phyloP scores from a whole-genome alignment of 92 coral and sea anemone genomes.

The Siderastrea siderea region DNA sequence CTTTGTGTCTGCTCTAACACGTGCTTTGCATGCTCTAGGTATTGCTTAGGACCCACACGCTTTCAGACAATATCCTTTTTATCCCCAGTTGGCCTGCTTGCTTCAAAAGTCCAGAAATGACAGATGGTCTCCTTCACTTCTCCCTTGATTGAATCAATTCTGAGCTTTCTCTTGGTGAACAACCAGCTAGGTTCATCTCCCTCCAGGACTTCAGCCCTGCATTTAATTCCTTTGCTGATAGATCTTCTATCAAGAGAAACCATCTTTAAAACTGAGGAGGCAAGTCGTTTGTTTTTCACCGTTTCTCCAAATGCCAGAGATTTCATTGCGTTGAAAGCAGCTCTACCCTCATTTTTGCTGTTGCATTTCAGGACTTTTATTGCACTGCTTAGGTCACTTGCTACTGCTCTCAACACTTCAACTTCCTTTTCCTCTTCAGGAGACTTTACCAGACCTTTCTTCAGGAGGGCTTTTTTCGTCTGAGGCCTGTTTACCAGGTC shows the following conservation, averaged over 20 bases:
- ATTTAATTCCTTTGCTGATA: conserved; percentile 34
- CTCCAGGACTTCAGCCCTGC: conserved; percentile 46
- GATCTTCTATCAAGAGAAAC: conserved; percentile 46
- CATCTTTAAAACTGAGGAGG: conserved; percentile 53
- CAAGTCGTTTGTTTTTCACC: conserved; percentile 44
- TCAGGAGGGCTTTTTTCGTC: conserved; percentile 43
- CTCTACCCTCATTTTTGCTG: conserved; percentile 20
- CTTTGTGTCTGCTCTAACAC: conserved; percentile 42
- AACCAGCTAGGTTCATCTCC: conserved; percentile 68
- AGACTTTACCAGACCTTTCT: conserved; percentile 49
- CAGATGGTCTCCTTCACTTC: conserved; percentile 36
- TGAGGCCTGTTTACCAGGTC: conserved; percentile 44
- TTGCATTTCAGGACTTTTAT: conserved; percentile 33
- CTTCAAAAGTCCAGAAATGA: conserved; percentile 25
- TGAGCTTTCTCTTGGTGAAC: conserved; percentile 48
- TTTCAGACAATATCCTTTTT: conserved; percentile 44
- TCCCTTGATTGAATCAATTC: conserved; percentile 33
- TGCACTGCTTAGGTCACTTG: conserved; percentile 27
- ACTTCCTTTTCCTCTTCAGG: conserved; percentile 64
- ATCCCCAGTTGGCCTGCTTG: conserved; percentile 65
- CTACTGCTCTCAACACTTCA: conserved; percentile 39
- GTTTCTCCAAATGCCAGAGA: conserved; percentile 70
- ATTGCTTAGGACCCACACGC: conserved; percentile 26
- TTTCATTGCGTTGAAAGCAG: conserved; percentile 49
- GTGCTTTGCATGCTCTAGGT: conserved; percentile 35